Evolutionary conservation across 1,140 invertebrate species (phyloP).

Genomic region (Drosophila melanica): DNA sequence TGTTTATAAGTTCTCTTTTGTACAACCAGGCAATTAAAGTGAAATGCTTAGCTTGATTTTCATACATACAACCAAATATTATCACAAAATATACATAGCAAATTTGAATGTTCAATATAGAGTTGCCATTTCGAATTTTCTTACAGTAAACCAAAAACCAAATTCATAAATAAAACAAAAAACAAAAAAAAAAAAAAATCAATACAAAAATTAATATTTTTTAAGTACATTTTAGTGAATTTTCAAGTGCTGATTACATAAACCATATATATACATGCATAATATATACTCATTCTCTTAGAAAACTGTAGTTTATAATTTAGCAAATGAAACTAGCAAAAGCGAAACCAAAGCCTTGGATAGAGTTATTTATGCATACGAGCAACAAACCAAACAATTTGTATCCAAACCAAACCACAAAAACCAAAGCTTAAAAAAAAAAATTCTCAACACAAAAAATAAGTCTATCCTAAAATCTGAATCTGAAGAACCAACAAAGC

Average conservation of each 20-base stretch:
- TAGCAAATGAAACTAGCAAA: conserved; percentile 57
- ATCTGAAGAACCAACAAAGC: conserved; percentile 47
- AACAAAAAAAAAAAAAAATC: conserved; percentile 42
- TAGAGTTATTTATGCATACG: conserved; percentile 44
- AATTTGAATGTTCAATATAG: conserved; percentile 80
- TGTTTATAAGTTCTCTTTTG: conserved; percentile 18
- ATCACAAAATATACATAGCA: conserved; percentile 67
- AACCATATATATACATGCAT: conserved; percentile 51
- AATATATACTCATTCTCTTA: conserved; percentile 71
- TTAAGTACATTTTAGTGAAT: conserved; percentile 77
- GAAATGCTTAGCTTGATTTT: conserved; percentile 60
- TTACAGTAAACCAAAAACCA: conserved; percentile 34
- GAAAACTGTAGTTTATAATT: conserved; percentile 69
- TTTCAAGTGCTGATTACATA: conserved; percentile 82
- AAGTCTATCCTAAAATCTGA: conserved; percentile 46
- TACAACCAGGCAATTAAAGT: conserved; percentile 15
- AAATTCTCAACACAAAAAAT: conserved; percentile 17
- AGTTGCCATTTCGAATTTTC: conserved; percentile 65
- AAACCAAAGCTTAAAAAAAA: conserved; percentile 5
- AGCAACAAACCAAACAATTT: conserved; percentile 7
- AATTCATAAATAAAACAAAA: conserved; percentile 25
- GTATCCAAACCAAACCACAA: conserved; percentile 7
- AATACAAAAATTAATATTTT: conserved; percentile 15
- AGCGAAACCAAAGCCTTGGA: conserved; percentile 43
- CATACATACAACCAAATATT: conserved; percentile 41